phyloP scores from a whole-genome alignment of 2,797 vertebrate genomes.

The Echeneis naucrates region DNA sequence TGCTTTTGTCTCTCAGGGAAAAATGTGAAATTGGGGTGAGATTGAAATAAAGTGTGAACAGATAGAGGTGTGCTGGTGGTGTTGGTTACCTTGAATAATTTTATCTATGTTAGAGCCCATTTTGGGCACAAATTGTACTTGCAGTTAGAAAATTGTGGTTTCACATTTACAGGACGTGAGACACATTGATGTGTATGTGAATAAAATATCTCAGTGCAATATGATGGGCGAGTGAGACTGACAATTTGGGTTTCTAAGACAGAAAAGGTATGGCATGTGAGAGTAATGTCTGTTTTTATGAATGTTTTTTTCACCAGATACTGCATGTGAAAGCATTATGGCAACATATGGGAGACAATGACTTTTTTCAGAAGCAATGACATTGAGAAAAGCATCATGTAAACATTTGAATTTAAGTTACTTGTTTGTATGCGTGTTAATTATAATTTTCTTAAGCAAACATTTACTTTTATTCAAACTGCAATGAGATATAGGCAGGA shows the following conservation, averaged over 20 bases:
- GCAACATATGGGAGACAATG: no score
- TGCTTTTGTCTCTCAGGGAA: constrained; percentile 64
- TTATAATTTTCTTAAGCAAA: no score
- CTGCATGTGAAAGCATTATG: no score
- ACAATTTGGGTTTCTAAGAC: not conserved
- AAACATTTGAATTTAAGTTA: no score
- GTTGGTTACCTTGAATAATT: constrained; percentile 58
- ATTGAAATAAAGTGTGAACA: constrained; percentile 86
- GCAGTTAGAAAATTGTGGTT: not conserved
- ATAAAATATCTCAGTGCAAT: not conserved
- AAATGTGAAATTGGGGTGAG: constrained; percentile 83
- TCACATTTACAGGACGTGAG: not conserved
- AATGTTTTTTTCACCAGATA: no score
- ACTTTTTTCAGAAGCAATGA: no score
- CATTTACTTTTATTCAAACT: no score
- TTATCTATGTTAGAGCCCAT: constrained; percentile 34
- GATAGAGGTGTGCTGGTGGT: constrained; percentile 76
- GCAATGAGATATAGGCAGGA: no score
- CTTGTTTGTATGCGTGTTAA: no score
- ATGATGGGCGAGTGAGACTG: not conserved
- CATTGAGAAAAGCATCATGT: no score
- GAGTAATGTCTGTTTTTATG: no score
- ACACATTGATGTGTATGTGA: not conserved
- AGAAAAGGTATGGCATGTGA: not conserved
- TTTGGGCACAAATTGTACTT: constrained; percentile 24